Percentiles rank a stretch among this genome's conserved stretches.
These are phyloP conservation scores for Dallia pectoralis DNA, from an alignment of 2,797 vertebrate species.

Conservation along the genomic window DNA sequence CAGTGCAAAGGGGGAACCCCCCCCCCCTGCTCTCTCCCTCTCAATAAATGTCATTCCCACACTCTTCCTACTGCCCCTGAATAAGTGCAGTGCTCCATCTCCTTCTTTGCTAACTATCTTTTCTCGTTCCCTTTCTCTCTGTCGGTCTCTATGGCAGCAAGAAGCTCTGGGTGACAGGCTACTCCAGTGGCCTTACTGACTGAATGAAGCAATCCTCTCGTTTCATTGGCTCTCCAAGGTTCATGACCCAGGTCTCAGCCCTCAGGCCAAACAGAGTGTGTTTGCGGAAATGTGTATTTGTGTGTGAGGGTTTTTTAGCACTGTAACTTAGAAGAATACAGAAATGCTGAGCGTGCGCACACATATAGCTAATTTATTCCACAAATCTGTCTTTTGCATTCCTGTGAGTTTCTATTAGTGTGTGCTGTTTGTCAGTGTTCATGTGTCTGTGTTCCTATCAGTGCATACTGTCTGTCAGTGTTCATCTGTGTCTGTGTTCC, in stretches of 20 bases:
- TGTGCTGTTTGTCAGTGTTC: too few relatives aligned
- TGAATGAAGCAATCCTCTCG: conserved; percentile 37
- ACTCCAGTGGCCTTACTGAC: conserved; percentile 9
- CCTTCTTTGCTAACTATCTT: background rate
- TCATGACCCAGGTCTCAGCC: conserved; percentile 29
- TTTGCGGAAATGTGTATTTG: conserved; percentile 13
- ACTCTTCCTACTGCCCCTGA: background rate
- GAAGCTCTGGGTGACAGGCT: background rate
- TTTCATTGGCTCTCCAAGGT: background rate
- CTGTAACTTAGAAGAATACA: conserved; percentile 43
- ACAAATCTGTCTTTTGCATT: background rate
- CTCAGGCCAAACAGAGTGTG: conserved; percentile 12
- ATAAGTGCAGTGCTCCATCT: background rate
- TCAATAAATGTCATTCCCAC: conserved; percentile 6
- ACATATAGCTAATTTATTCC: background rate
- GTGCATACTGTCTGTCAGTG: too few relatives aligned
- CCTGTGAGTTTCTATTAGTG: background rate
- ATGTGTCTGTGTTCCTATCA: too few relatives aligned
- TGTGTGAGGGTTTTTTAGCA: conserved; percentile 42
- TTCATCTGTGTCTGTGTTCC: background rate
- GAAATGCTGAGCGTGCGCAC: conserved; percentile 16
- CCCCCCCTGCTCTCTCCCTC: conserved; percentile 36
- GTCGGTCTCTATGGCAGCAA: conserved; percentile 3
- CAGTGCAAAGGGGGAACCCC: conserved; percentile 55
- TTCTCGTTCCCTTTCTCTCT: conserved; percentile 20